Conservation (phyloP, 2,888 invertebrate species). For the Monoplex corrugatus region DNA sequence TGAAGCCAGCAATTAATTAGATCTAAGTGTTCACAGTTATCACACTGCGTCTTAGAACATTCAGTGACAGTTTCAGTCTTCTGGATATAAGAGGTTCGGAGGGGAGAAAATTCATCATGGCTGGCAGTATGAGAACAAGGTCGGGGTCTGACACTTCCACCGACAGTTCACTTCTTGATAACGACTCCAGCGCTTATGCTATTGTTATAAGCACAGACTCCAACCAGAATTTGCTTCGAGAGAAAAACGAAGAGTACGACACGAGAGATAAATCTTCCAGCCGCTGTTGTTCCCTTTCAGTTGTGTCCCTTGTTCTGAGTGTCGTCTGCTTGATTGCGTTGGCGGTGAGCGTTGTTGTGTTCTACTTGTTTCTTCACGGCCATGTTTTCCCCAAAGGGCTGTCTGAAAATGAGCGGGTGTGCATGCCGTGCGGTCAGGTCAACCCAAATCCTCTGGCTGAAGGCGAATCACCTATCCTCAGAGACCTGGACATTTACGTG, state of each 20-base stretch:
- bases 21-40: no score
- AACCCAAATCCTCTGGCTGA: conserved; percentile 28
- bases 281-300: neutral
- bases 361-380: neutral
- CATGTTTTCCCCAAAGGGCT: neutral
- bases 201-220: neutral
- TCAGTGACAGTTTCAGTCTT: no score
- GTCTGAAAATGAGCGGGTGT: neutral
- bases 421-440: conserved; percentile 38
- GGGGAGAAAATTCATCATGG: neutral
- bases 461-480: neutral
- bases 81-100: no score
- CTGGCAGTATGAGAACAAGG: neutral
- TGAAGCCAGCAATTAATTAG: no score
- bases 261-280: neutral
- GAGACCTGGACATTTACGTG: neutral
- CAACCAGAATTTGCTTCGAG: neutral
- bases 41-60: no score
- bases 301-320: neutral
- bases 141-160: neutral
- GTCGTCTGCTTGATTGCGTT: neutral
- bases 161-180: neutral
- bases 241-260: neutral
- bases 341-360: neutral
- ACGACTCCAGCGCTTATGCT: neutral